A percentile compares a stretch with the other conserved stretches of the same genome.
Evolutionary conservation across 1,140 invertebrate genomes (phyloP).

Genomic region (Zaprionus ghesquierei): DNA sequence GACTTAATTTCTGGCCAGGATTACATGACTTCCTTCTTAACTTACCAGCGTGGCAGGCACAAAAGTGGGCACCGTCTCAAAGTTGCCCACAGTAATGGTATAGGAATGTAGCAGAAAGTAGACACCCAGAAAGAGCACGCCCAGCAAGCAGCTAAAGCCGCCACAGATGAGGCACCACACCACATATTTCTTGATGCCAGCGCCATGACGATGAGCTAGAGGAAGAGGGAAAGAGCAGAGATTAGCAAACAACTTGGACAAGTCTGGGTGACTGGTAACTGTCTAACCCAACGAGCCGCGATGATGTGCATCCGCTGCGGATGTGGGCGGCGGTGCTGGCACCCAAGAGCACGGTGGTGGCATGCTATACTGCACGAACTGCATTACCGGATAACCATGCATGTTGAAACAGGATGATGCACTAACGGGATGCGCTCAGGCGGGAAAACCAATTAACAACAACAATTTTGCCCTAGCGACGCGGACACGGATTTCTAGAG

Average conservation of each 20-base stretch:
- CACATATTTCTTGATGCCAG: slow-evolving; percentile 87
- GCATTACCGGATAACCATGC: slow-evolving; percentile 85
- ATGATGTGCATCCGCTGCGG: slow-evolving; percentile 58
- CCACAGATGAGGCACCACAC: slow-evolving; percentile 90
- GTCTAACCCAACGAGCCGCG: slow-evolving; percentile 50
- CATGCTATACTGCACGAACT: slow-evolving; percentile 85
- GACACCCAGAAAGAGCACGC: slow-evolving; percentile 89
- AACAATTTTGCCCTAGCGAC: neutral
- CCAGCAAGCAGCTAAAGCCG: slow-evolving; percentile 88
- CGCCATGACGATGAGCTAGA: slow-evolving; percentile 71
- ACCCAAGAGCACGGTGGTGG: slow-evolving; percentile 83
- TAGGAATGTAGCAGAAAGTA: slow-evolving; percentile 90
- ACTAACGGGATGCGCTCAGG: neutral
- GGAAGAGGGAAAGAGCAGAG: neutral
- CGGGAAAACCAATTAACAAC: neutral
- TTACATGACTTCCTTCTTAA: neutral
- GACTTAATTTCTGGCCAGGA: neutral
- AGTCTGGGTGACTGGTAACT: neutral
- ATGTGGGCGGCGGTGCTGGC: slow-evolving; percentile 71
- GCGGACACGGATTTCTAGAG: neutral
- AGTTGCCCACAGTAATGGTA: slow-evolving; percentile 90
- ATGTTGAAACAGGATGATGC: slow-evolving; percentile 49
- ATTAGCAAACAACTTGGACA: neutral
- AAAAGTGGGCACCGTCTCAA: slow-evolving; percentile 93
- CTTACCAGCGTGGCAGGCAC: slow-evolving; percentile 91